Evolutionary conservation across 1,140 invertebrate genomes (phyloP).

Genomic region (Ladona fulva): DNA sequence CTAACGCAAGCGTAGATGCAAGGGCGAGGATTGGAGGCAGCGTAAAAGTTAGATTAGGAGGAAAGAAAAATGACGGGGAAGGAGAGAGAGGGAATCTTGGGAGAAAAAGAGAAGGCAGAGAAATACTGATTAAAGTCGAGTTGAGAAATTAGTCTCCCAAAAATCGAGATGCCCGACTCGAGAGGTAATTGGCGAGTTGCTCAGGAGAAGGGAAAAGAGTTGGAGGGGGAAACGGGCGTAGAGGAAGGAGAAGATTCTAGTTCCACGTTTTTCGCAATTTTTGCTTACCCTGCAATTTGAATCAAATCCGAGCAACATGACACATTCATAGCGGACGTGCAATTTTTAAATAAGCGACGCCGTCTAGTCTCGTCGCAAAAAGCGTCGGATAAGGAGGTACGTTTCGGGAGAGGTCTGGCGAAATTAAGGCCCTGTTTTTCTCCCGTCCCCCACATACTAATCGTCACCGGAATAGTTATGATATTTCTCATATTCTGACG

Average conservation of each 20-base stretch:
- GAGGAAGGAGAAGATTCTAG: background rate
- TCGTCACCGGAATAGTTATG: too few species aligned
- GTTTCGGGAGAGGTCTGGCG: too few species aligned
- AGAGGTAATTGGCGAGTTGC: background rate
- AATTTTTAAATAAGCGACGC: background rate
- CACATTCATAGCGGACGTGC: background rate
- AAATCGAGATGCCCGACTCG: background rate
- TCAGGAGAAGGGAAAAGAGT: background rate
- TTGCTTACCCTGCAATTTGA: background rate
- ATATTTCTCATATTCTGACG: too few species aligned
- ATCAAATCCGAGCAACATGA: background rate
- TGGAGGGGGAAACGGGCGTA: background rate
- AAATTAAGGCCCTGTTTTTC: too few species aligned
- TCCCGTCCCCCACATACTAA: too few species aligned
- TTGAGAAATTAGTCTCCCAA: background rate
- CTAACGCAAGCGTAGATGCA: background rate
- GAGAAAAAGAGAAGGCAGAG: background rate
- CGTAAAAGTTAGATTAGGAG: background rate
- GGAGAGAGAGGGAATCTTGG: background rate
- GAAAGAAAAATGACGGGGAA: background rate
- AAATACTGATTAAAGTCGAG: background rate
- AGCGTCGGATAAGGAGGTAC: background rate
- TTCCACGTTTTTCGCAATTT: background rate
- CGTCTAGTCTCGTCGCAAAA: background rate
- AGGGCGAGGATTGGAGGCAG: background rate